Evolutionary conservation across 2,888 invertebrate genomes (phyloP).

Genomic region (Sclerodermus sp.): DNA sequence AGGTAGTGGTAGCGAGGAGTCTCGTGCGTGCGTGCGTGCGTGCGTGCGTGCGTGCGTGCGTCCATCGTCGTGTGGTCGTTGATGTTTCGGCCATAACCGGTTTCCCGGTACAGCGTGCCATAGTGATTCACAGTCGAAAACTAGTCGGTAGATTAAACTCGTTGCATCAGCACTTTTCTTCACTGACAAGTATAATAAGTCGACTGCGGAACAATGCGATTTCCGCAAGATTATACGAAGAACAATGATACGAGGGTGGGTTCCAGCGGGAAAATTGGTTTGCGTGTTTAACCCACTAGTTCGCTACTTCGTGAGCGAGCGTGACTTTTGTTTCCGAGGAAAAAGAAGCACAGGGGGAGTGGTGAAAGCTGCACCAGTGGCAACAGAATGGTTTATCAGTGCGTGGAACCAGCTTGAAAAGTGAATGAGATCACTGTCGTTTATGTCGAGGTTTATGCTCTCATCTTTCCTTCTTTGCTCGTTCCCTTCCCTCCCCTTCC

Average conservation of each 20-base stretch:
- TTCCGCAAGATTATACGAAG: conserved; percentile 43
- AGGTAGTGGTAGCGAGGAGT: conserved; percentile 4
- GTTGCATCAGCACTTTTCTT: conserved; percentile 47
- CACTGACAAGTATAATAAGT: conserved; percentile 36
- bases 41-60: conserved; percentile 4
- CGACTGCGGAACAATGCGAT: conserved; percentile 42
- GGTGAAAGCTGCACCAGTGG: no score
- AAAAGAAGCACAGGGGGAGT: no score
- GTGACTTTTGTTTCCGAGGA: no score
- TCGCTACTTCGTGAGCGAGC: no score
- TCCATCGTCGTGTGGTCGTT: background rate
- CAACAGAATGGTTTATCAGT: no score
- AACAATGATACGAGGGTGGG: conserved; percentile 35
- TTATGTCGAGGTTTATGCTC: no score
- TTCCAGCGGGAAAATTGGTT: conserved; percentile 36
- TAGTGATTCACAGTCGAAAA: conserved; percentile 20
- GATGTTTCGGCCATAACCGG: background rate
- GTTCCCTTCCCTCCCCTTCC: no score
- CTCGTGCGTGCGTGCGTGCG: background rate
- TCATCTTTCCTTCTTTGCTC: no score
- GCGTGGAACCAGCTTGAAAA: no score
- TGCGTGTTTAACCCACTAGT: conserved; percentile 42
- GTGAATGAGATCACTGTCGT: no score
- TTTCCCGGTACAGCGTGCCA: background rate
- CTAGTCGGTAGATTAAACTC: conserved; percentile 37